Percentiles rank a stretch among this genome's conserved stretches.
These are phyloP conservation scores for Pollenia amentaria DNA, from an alignment of 2,888 invertebrate species.

Conservation along the genomic window DNA sequence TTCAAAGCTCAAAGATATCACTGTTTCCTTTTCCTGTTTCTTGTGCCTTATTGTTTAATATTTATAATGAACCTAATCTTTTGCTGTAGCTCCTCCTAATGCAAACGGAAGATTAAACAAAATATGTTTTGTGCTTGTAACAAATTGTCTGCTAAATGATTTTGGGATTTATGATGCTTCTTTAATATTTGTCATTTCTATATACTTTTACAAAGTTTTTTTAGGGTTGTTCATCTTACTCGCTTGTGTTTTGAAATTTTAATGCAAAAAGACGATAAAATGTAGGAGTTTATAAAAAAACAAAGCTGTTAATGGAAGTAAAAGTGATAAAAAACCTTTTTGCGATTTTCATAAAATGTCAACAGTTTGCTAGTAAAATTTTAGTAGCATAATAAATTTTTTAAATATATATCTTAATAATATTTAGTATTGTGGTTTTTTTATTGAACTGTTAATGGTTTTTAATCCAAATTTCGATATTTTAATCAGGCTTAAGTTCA, in stretches of 20 bases:
- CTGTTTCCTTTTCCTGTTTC: not conserved
- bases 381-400: no score
- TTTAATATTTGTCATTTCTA: constrained; percentile 15
- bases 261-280: not conserved
- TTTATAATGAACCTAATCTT: not conserved
- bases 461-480: no score
- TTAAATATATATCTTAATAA: no score
- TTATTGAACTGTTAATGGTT: no score
- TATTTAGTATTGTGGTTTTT: no score
- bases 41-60: not conserved
- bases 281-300: not conserved
- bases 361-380: no score
- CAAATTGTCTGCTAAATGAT: constrained; percentile 36
- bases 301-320: not conserved
- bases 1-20: not conserved
- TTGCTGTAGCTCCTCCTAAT: not conserved
- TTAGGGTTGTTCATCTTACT: not conserved
- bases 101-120: not conserved
- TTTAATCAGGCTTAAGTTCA: no score
- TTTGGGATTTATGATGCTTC: constrained; percentile 34
- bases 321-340: no score
- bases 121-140: constrained; percentile 23
- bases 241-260: constrained; percentile 3
- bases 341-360: no score
- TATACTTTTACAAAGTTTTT: not conserved